A percentile compares a stretch with the other conserved stretches of the same genome.
Conservation (phyloP, 1,140 invertebrate genomes). For the Hyphantria cunea region DNA sequence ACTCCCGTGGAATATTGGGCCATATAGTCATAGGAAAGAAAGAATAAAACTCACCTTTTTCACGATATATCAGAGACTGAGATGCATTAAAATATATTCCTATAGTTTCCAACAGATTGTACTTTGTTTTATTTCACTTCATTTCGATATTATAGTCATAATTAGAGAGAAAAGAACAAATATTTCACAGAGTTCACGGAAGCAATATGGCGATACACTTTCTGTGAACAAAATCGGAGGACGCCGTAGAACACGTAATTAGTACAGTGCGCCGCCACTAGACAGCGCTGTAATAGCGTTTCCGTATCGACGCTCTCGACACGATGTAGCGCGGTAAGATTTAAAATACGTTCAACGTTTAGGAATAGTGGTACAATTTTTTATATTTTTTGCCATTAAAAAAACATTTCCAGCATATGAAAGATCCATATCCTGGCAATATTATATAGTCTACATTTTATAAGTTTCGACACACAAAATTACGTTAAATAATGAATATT, state of each 20-base stretch:
- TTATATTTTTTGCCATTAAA: too few relatives aligned
- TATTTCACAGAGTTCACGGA: conserved; percentile 79
- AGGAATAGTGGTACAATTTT: too few relatives aligned
- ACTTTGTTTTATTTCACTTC: conserved; percentile 70
- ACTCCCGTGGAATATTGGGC: conserved; percentile 82
- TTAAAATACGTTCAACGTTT: conserved; percentile 4
- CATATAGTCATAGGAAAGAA: conserved; percentile 81
- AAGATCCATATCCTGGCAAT: too few relatives aligned
- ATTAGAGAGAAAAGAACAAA: conserved; percentile 75
- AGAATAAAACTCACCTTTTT: conserved; percentile 81
- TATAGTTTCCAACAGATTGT: conserved; percentile 44
- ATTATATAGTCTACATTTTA: too few relatives aligned
- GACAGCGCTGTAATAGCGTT: conserved; percentile 54
- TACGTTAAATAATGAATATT: too few relatives aligned
- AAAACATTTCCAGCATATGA: too few relatives aligned
- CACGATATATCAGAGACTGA: conserved; percentile 50
- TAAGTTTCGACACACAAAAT: too few relatives aligned
- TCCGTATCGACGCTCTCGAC: conserved; percentile 68
- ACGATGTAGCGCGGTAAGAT: conserved; percentile 27
- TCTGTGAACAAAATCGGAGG: conserved; percentile 80
- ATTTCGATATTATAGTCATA: conserved; percentile 78
- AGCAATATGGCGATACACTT: conserved; percentile 81
- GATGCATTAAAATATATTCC: conserved; percentile 58
- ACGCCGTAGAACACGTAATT: conserved; percentile 78
- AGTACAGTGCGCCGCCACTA: conserved; percentile 75